Evolutionary conservation across 2,113 vertebrate species (phyloP).

Genomic region (Ceyx melanurus): DNA sequence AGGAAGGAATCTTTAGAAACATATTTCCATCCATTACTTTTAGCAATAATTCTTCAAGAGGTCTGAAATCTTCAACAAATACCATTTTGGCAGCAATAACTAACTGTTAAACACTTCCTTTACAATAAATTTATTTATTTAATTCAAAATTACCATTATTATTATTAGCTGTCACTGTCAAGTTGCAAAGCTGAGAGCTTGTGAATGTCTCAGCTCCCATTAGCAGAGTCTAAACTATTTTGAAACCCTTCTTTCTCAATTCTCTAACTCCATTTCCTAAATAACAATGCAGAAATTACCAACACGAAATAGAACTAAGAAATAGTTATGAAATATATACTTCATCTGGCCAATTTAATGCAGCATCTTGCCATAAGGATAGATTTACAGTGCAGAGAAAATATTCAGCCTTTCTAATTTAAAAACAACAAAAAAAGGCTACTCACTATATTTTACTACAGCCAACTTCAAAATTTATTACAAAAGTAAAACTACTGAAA

Average conservation of each 20-base stretch:
- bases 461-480: not conserved
- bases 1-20: not conserved
- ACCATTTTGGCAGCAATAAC: not conserved
- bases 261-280: not conserved
- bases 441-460: not conserved
- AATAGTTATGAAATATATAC: not conserved
- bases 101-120: not conserved
- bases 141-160: not conserved
- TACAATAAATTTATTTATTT: not conserved
- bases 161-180: not conserved
- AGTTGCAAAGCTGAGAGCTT: not conserved
- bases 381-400: not conserved
- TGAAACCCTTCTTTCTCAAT: not conserved
- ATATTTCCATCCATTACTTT: not conserved
- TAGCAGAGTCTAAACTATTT: not conserved
- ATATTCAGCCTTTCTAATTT: not conserved
- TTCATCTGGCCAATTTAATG: not conserved
- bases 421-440: not conserved
- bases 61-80: not conserved
- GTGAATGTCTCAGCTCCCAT: not conserved
- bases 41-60: not conserved
- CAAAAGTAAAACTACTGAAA: not conserved
- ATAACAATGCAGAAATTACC: not conserved
- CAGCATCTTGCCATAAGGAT: not conserved
- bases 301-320: not conserved